Percentiles rank a stretch among this genome's conserved stretches.
Conservation (phyloP, 2,888 invertebrate genomes). For the Theristus sp. region DNA sequence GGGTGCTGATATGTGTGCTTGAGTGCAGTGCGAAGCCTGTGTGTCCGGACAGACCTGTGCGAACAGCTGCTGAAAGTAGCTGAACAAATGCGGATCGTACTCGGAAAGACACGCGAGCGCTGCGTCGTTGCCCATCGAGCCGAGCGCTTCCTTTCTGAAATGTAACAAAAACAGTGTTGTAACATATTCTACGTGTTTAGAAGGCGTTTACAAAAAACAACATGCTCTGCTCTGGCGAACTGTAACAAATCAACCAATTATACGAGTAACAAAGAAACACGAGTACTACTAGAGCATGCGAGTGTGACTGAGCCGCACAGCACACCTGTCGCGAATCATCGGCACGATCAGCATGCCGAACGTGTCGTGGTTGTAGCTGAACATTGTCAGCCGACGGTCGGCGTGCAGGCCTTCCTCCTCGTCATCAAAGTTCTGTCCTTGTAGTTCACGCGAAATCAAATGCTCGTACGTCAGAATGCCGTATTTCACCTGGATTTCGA, state of each 20-base stretch:
- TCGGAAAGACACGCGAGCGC: conserved; percentile 87
- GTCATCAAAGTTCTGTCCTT: conserved; percentile 2
- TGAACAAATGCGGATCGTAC: conserved; percentile 82
- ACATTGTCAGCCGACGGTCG: conserved; percentile 69
- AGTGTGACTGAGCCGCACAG: too few species aligned
- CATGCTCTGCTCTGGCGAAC: background rate
- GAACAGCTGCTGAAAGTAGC: conserved; percentile 95
- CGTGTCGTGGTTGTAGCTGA: conserved; percentile 83
- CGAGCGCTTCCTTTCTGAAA: conserved; percentile 80
- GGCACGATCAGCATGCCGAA: conserved; percentile 79
- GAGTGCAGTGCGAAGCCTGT: too few species aligned
- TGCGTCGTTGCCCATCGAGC: conserved; percentile 98
- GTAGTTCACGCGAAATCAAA: conserved; percentile 19
- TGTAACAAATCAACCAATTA: too few species aligned
- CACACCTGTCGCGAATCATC: conserved; percentile 79
- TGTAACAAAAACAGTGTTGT: too few species aligned
- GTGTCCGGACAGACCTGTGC: too few species aligned
- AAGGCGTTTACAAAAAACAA: background rate
- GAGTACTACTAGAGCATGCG: too few species aligned
- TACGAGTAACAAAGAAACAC: too few species aligned
- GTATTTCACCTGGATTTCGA: conserved; percentile 19
- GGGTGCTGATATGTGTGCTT: too few species aligned
- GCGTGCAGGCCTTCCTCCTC: conserved; percentile 31
- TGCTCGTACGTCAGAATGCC: conserved; percentile 27
- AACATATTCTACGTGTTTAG: too few species aligned